Base-by-base conservation (phyloP, 2,888 invertebrate genomes). In the Ernsta delagoae region DNA sequence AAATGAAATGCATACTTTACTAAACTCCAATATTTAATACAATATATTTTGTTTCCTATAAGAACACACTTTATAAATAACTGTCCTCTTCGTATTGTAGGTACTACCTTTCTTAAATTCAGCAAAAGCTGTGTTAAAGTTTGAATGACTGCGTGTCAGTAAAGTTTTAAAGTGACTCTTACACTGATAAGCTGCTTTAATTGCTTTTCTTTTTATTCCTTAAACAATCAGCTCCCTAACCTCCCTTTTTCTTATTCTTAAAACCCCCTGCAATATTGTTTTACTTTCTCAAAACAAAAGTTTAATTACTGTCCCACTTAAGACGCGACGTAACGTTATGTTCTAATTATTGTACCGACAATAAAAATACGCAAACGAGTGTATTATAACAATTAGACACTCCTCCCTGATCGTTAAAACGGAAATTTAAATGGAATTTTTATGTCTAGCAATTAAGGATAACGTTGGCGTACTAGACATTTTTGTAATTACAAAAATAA, bases 361-460 rank as follows among this genome's bases (percentile, higher is more conserved):
- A 92, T 93, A 93, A 93, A 93, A 93, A 92, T 92, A 93, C 93
- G 93, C 88, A 92, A 93, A 93, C 92, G 93, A 93, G 93, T 93
- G 88, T 93, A 93, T 93, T 93, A 93, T 93, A 79, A 91, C 92
- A 93, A 93, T 93, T 92, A 93, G 92, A 90, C 91, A 92, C 91
- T 89, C 90, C 89, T 89, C 91, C 89, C 83, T 80, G 90, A 92
- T 92, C 90, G 92, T 92, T 92, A 93, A 93, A 93, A 93, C 88
- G 93, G 91, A 93, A 94, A 94, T 93, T 94, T 93, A 91, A 93
- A 94, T 94, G 93, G 93, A 94, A 93, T 94, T 94, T 93, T 93
- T 93, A 93, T 93, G 93, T 93, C 88, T 91, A 91, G 91, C 92
- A 93, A 92, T 93, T 93, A 93, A 93, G 93, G 92, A 92, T 92